These are phyloP conservation scores for Pachyuromys duprasi DNA, from an alignment of 2,797 vertebrate genomes.

Conservation along the genomic window DNA sequence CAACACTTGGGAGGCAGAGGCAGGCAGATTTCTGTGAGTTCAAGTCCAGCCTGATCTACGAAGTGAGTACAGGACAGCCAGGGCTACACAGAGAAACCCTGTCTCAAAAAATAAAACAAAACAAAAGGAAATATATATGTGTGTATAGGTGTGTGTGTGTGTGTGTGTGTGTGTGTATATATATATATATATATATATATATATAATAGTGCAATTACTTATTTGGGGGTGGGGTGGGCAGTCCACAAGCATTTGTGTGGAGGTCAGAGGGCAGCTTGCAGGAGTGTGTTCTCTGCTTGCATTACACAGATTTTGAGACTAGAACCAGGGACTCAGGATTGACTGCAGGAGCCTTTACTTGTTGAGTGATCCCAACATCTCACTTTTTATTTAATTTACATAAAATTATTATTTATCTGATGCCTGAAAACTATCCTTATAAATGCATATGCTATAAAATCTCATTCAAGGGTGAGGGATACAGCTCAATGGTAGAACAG, in stretches of 20 bases:
- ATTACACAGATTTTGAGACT: too few relatives aligned
- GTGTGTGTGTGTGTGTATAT: too few relatives aligned
- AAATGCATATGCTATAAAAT: constrained; percentile 3
- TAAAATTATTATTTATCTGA: constrained; percentile 26
- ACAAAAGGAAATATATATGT: too few relatives aligned
- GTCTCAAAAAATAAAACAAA: background rate
- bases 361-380: background rate
- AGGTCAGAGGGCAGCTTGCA: background rate
- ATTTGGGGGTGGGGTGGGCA: background rate
- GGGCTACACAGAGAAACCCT: background rate
- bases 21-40: background rate
- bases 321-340: background rate
- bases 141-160: too few relatives aligned
- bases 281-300: too few relatives aligned
- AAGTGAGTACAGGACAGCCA: background rate
- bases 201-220: background rate
- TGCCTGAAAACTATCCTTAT: background rate
- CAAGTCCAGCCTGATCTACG: background rate
- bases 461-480: background rate
- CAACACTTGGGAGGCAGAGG: background rate
- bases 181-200: too few relatives aligned
- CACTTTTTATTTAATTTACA: constrained; percentile 9
- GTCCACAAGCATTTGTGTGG: background rate
- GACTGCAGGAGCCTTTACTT: background rate
- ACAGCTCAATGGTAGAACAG: background rate